phyloP scores from a whole-genome alignment of 2,113 vertebrate genomes.

The Syngnathus typhle region DNA sequence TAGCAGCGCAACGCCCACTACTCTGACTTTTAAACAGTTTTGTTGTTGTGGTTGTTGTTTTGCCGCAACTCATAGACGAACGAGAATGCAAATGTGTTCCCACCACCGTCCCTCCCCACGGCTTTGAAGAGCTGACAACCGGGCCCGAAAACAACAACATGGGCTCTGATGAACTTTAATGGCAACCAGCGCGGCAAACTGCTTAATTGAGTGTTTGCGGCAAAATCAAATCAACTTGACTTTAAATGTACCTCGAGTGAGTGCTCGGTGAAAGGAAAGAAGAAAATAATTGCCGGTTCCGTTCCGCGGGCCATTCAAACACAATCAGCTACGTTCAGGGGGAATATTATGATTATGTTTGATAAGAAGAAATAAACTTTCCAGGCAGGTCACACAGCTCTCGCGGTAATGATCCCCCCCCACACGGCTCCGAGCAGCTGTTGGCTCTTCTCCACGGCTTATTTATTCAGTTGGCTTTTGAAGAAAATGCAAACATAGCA shows the following conservation, averaged over 20 bases:
- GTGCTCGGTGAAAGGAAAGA: background rate
- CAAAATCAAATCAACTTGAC: background rate
- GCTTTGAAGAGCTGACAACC: too few species aligned
- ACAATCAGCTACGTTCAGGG: background rate
- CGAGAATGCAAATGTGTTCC: slow-evolving; percentile 11
- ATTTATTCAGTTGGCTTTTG: background rate
- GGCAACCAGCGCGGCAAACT: background rate
- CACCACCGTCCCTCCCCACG: slow-evolving; percentile 7
- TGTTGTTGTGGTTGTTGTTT: slow-evolving; percentile 2
- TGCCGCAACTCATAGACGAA: slow-evolving; percentile 10
- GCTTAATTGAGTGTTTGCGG: background rate
- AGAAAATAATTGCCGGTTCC: background rate
- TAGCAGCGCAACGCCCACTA: slow-evolving; percentile 44
- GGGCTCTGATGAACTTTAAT: background rate
- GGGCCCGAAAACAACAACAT: background rate
- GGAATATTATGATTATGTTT: background rate
- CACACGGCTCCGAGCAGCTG: background rate
- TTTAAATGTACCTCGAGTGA: background rate
- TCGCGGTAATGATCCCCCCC: background rate
- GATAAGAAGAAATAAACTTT: background rate
- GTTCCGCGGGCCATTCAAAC: background rate
- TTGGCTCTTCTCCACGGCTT: background rate
- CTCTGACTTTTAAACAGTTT: slow-evolving; percentile 32
- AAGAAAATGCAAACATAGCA: background rate
- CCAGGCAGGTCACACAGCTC: background rate